Evolutionary conservation across 2,113 vertebrate genomes (phyloP).

Genomic region (Tursiops truncatus): DNA sequence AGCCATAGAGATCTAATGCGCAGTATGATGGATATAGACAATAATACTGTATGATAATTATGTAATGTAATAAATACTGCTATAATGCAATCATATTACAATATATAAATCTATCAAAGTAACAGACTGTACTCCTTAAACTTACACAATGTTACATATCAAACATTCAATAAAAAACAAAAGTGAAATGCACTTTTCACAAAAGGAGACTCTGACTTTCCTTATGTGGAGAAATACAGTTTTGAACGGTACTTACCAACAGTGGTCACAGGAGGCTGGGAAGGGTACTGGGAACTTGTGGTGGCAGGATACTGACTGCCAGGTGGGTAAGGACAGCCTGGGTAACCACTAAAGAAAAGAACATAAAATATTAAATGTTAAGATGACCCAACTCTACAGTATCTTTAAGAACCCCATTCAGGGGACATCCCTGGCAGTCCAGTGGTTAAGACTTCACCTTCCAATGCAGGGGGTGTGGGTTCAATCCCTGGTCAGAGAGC

Average conservation of each 20-base stretch:
- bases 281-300: conserved; percentile 90
- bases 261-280: conserved; percentile 91
- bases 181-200: neutral
- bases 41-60: neutral
- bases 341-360: conserved; percentile 88
- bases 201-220: neutral
- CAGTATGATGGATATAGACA: neutral
- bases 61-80: neutral
- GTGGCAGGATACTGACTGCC: conserved; percentile 91
- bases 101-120: neutral
- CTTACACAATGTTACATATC: neutral
- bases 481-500: too few species aligned
- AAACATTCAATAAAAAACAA: neutral
- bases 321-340: conserved; percentile 90
- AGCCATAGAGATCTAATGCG: neutral
- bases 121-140: neutral
- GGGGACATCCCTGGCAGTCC: too few species aligned
- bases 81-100: neutral
- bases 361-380: conserved; percentile 22
- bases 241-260: conserved; percentile 89
- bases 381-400: neutral
- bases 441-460: too few species aligned
- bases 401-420: neutral
- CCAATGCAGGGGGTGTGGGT: too few species aligned
- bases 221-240: conserved; percentile 8